Evolutionary conservation across 2,888 invertebrate species (phyloP), one percentile per base, ranked within the genome.

Genomic region (Drosophila histrio): DNA sequence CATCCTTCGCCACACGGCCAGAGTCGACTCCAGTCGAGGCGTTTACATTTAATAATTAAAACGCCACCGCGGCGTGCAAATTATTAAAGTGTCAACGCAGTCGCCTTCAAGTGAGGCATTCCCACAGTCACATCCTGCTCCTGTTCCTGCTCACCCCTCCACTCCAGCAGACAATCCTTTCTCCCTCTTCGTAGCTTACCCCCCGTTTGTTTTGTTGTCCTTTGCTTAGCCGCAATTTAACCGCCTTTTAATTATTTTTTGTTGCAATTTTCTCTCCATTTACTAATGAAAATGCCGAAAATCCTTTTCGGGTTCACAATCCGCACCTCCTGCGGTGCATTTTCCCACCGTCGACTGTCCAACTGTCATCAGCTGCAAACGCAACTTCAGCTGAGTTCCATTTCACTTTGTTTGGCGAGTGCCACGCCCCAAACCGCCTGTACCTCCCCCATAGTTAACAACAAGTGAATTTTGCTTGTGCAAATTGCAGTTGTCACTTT

Each of bases 11-110:
- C 43, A 6, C 15, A 9, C 17, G 19, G 26, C 26, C 15, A 11
- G n/a, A 19, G 26, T 13, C 15, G 56, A 9, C 19, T 46, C 13
- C 17, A 46, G 50, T 19, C 15, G 13, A 11, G 39, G 8, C 17
- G 26, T 75, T 77, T 86, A 73, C 88, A 89, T 89, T 90, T 89
- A 89, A 90, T 90, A 90, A 90, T 90, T 89, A 90, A 89, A 89
- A 90, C 77, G 87, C 88, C 89, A 89, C 75, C 87, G 81, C 89
- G 67, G 63, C 79, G 81, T 72, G 76, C 78, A 89, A 88, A 89
- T 90, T 89, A 90, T 90, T 90, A 83, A 90, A 88, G 89, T 89
- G 90, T 89, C 89, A 79, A 74, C 88, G 80, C 70, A 83, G 87
- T 69, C 68, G 65, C 69, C 54, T 49, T 53, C 65, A 70, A 61